Base-by-base conservation (phyloP, 2,113 vertebrate genomes). In the Melierax canorus region DNA sequence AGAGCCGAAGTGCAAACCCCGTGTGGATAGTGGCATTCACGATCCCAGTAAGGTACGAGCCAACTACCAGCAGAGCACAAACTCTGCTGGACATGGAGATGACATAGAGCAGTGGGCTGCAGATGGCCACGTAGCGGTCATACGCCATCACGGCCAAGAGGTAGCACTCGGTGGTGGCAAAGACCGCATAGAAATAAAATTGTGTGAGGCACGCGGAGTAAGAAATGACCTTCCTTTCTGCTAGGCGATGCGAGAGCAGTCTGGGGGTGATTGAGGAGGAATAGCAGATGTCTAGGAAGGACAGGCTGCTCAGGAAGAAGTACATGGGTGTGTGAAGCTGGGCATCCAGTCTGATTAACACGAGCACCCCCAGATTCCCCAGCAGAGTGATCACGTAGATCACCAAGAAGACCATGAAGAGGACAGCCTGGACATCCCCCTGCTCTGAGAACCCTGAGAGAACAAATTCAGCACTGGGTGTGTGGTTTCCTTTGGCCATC, bases 221-320 rank as follows among this genome's bases (percentile, higher is more conserved):
- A 45, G 84, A 84, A 79, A 91, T 84, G 2, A 39, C 60, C 30
- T 91, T 91, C 34, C 36, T 67, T 16, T 50, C 51, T 58, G 84
- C 21, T 5, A 83, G 84, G 12, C 91, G 62, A 11, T 91, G 73
- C 0, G 2, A 48, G 41, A 94, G 78, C 66, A 94, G 55, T 11
- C 67, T 45, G 46, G 88, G 73, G 7, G 78, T 84, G 41, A 91
- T 27, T 4, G 84, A 83, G 60, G 92, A 88, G 55, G 92, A 91
- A 23, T 74, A 88, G 66, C 88, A 91, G 84, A 91, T 21, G 38
- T 94, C 88, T 3, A 91, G 48, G 60, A 73, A 72, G 67, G 88
- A 83, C 55, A 94, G n/a, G 36, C 48, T 84, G 60, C 88, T 68
- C 21, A 88, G 60, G 72, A 94, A 94, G 78, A 91, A 94, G 73